These are phyloP conservation scores for Engraulis encrasicolus DNA, from an alignment of 2,113 vertebrate genomes.

Conservation along the genomic window DNA sequence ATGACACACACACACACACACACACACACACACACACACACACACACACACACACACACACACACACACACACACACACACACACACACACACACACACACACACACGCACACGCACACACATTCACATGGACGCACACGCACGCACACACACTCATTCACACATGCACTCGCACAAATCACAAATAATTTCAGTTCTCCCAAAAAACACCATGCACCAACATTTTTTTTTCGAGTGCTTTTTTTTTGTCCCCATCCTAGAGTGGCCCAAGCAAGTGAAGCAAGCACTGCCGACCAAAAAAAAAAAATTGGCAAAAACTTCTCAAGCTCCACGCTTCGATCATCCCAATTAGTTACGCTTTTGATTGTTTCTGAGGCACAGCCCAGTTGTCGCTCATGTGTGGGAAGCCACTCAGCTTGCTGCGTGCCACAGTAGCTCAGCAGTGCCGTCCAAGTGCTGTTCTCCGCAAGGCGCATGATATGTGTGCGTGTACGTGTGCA, in stretches of 20 bases:
- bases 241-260: no score
- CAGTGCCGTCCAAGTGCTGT: neutral
- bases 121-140: no score
- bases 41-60: neutral
- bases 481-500: neutral
- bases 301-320: neutral
- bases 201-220: no score
- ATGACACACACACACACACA: no score
- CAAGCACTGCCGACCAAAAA: no score
- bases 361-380: neutral
- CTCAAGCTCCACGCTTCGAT: neutral
- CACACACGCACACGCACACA: no score
- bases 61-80: no score
- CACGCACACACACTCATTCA: no score
- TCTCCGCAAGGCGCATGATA: neutral
- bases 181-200: no score
- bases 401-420: neutral
- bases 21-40: no score
- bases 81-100: no score
- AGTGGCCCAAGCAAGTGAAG: neutral
- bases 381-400: neutral
- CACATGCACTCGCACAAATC: no score
- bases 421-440: neutral
- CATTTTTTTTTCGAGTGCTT: neutral
- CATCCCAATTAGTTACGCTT: constrained; percentile 1